Evolutionary conservation across 1,140 invertebrate genomes (phyloP).

Genomic region (Drosophila sechellia): DNA sequence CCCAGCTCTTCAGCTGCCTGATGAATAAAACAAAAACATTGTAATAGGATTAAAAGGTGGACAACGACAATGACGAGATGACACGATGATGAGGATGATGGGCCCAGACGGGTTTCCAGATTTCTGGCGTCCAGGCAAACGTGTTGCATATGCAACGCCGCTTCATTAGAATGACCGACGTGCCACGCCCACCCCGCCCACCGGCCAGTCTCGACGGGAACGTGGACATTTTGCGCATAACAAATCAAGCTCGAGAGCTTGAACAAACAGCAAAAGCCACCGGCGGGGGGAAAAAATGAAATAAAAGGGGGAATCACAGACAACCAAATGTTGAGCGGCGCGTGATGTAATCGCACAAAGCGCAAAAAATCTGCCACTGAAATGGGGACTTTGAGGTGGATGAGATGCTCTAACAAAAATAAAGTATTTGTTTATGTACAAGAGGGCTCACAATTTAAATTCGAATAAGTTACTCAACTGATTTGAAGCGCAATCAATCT

Average conservation of each 20-base stretch:
- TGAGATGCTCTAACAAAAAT: conserved; percentile 30
- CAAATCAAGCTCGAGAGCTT: conserved; percentile 74
- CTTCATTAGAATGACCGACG: conserved; percentile 79
- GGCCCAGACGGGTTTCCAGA: conserved; percentile 58
- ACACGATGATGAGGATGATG: conserved; percentile 41
- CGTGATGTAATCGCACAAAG: conserved; percentile 77
- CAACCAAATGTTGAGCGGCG: conserved; percentile 75
- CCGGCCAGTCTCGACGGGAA: conserved; percentile 68
- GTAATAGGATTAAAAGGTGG: conserved; percentile 81
- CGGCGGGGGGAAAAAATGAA: conserved; percentile 3
- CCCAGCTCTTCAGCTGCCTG: conserved; percentile 35
- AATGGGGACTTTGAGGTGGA: background rate
- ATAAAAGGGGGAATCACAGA: conserved; percentile 71
- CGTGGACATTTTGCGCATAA: conserved; percentile 81
- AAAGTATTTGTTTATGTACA: background rate
- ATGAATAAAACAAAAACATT: conserved; percentile 81
- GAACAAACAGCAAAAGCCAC: conserved; percentile 38
- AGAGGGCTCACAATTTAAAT: too few species aligned
- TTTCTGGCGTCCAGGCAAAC: conserved; percentile 70
- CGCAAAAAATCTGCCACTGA: conserved; percentile 9
- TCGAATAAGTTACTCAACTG: too few species aligned
- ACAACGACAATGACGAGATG: conserved; percentile 63
- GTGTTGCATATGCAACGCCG: conserved; percentile 79
- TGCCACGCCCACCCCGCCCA: conserved; percentile 48
- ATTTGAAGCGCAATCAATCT: too few species aligned